phyloP scores from a whole-genome alignment of 2,113 vertebrate species.

The Elachura formosa region DNA sequence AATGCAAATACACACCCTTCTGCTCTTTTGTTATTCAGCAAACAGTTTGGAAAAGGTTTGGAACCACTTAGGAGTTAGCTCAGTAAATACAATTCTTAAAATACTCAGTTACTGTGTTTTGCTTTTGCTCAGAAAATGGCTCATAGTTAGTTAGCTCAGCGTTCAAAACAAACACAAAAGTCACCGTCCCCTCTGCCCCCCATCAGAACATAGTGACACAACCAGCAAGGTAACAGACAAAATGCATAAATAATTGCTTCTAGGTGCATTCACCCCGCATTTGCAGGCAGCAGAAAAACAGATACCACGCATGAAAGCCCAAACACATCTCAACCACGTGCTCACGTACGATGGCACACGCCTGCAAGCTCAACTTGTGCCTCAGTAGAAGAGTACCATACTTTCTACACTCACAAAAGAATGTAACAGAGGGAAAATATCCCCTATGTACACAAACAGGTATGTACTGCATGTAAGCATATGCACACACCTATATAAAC shows the following conservation, averaged over 20 bases:
- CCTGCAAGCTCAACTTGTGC: background rate
- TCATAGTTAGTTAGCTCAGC: background rate
- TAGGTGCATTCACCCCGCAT: background rate
- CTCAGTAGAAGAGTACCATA: background rate
- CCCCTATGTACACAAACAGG: fast-evolving
- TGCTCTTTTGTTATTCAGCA: background rate
- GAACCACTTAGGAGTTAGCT: background rate
- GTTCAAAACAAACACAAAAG: background rate
- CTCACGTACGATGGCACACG: background rate
- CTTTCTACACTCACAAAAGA: background rate
- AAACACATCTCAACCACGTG: background rate
- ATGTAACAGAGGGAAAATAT: background rate
- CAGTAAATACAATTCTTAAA: background rate
- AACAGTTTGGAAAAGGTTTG: background rate
- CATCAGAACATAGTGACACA: background rate
- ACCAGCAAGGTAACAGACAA: background rate
- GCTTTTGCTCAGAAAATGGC: background rate
- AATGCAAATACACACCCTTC: constrained; percentile 15
- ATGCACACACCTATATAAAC: background rate
- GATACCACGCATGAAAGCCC: background rate
- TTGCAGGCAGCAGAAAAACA: background rate
- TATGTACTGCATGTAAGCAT: background rate
- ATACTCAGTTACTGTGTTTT: background rate
- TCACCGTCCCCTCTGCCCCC: background rate
- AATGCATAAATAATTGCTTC: background rate